Conservation (phyloP, 2,113 vertebrate species). For the Anseranas semipalmata region DNA sequence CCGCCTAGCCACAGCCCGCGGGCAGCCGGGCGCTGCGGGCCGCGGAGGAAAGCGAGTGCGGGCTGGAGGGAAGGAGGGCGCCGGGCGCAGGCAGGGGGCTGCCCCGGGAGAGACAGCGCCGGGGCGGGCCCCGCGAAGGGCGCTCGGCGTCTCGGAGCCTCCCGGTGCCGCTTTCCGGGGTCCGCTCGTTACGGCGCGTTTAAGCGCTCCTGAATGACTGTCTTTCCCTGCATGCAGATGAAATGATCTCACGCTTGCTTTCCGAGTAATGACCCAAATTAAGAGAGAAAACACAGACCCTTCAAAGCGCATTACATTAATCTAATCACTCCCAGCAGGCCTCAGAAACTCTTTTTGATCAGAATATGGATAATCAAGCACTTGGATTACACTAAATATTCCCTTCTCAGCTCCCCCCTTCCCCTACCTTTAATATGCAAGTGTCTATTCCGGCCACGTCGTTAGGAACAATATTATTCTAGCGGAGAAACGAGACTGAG, state of each 20-base stretch:
- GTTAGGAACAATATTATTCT: constrained; percentile 86
- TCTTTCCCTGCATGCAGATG: constrained; percentile 78
- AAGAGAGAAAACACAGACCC: constrained; percentile 92
- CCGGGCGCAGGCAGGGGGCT: background rate
- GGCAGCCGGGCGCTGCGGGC: background rate
- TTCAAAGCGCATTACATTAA: constrained; percentile 94
- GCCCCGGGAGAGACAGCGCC: background rate
- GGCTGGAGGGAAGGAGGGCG: background rate
- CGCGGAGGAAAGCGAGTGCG: background rate
- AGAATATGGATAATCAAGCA: constrained; percentile 90
- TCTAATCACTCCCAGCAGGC: constrained; percentile 88
- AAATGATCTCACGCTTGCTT: constrained; percentile 90
- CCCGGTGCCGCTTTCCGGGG: constrained; percentile 15
- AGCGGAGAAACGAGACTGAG: constrained; percentile 71
- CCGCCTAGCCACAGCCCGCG: background rate
- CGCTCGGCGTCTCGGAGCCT: background rate
- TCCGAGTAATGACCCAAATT: constrained; percentile 92
- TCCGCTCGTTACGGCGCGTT: constrained; percentile 53
- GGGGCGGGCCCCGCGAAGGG: background rate
- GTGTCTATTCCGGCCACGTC: constrained; percentile 89
- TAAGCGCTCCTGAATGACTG: constrained; percentile 74
- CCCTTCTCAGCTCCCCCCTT: constrained; percentile 72
- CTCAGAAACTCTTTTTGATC: constrained; percentile 86
- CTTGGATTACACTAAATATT: constrained; percentile 82
- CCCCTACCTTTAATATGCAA: constrained; percentile 81